Conservation (phyloP, 2,113 vertebrate species). For the Sinocyclocheilus grahami region DNA sequence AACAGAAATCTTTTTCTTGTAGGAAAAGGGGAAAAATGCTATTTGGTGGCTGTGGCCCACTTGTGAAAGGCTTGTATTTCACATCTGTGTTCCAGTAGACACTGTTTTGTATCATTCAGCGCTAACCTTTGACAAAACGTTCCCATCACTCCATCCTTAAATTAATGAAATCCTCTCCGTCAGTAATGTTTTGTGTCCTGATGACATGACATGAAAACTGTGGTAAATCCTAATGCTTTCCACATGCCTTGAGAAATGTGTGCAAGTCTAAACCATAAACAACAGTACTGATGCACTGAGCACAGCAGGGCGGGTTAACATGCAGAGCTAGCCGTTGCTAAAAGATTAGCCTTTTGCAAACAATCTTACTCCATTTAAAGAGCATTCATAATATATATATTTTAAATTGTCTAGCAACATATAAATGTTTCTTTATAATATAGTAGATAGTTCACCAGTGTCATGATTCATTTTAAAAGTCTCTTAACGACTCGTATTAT, state of each 20-base stretch:
- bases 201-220: slow-evolving; percentile 57
- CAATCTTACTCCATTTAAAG: not conserved
- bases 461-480: not conserved
- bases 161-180: not conserved
- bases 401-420: not conserved
- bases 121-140: not conserved
- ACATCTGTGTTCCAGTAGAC: not conserved
- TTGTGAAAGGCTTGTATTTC: not conserved
- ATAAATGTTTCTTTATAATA: not conserved
- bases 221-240: slow-evolving; percentile 49
- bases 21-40: not conserved
- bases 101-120: slow-evolving; percentile 2
- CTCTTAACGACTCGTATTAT: not conserved
- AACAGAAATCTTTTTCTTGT: not conserved
- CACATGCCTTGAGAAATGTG: slow-evolving; percentile 51
- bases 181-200: slow-evolving; percentile 43
- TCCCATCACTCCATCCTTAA: not conserved
- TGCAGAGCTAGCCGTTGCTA: not conserved
- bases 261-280: slow-evolving; percentile 34
- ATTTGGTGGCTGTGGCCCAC: not conserved
- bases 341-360: not conserved
- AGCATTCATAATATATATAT: too few relatives aligned
- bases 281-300: not conserved
- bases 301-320: not conserved
- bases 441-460: not conserved